Conservation (phyloP, 1,140 invertebrate genomes). For the Globodera ellingtonae region DNA sequence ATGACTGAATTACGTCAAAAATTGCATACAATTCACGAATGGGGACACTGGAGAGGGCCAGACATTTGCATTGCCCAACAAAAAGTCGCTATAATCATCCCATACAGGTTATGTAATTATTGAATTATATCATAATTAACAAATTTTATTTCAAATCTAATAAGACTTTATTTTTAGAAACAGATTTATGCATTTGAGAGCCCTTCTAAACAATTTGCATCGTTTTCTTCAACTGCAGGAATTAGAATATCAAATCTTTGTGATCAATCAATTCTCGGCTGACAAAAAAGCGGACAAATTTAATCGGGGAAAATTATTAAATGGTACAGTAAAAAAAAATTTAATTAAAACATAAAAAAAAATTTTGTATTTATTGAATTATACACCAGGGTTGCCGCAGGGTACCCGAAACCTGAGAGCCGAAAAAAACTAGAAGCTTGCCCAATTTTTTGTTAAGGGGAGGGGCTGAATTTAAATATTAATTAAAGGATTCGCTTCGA, state of each 20-base stretch:
- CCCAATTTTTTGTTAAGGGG: too few relatives aligned
- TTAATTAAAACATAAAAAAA: too few relatives aligned
- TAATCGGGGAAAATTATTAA: neutral
- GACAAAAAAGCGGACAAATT: neutral
- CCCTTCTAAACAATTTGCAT: slow-evolving; percentile 12
- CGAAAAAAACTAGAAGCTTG: too few relatives aligned
- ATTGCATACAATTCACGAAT: neutral
- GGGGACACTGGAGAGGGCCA: neutral
- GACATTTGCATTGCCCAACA: neutral
- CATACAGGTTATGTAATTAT: neutral
- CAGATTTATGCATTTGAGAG: neutral
- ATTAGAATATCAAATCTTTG: slow-evolving; percentile 13
- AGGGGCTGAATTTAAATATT: too few relatives aligned
- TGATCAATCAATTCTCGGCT: slow-evolving; percentile 6
- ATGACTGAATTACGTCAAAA: neutral
- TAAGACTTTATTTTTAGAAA: neutral
- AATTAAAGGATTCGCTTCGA: too few relatives aligned
- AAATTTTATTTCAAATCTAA: too few relatives aligned
- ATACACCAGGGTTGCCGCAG: too few relatives aligned
- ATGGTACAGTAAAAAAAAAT: neutral
- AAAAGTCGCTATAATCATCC: neutral
- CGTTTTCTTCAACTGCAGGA: slow-evolving; percentile 13
- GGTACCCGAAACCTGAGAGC: too few relatives aligned
- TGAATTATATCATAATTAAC: too few relatives aligned
- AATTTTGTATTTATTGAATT: slow-evolving; percentile 68